Conservation (phyloP, 2,888 invertebrate genomes). For the Kryphioiulus occultus region DNA sequence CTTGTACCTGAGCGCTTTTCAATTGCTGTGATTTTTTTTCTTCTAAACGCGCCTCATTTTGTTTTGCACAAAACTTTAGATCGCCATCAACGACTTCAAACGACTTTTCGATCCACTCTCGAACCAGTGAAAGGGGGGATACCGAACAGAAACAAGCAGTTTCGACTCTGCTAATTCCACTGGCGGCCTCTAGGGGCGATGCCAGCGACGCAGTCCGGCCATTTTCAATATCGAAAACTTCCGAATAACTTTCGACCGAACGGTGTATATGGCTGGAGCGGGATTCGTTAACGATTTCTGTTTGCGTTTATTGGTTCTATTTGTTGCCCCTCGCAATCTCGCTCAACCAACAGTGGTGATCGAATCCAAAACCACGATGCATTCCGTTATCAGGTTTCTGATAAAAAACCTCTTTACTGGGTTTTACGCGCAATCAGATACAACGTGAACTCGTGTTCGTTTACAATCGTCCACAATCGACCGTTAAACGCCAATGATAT, state of each 20-base stretch:
- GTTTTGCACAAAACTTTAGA: no score
- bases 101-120: no score
- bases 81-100: no score
- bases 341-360: neutral
- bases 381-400: neutral
- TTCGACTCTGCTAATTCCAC: neutral
- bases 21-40: no score
- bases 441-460: no score
- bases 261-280: neutral
- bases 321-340: neutral
- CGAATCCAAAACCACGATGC: neutral
- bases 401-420: neutral
- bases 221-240: neutral
- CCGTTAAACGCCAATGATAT: no score
- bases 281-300: slow-evolving; percentile 7
- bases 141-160: neutral
- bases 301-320: neutral
- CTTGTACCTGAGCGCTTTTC: no score
- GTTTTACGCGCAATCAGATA: neutral
- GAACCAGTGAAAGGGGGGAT: neutral
- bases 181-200: neutral
- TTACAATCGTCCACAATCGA: no score
- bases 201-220: neutral
- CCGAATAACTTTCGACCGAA: neutral
- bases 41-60: no score